phyloP scores from a whole-genome alignment of 2,888 invertebrate genomes.

The Eubasilissa splendida region DNA sequence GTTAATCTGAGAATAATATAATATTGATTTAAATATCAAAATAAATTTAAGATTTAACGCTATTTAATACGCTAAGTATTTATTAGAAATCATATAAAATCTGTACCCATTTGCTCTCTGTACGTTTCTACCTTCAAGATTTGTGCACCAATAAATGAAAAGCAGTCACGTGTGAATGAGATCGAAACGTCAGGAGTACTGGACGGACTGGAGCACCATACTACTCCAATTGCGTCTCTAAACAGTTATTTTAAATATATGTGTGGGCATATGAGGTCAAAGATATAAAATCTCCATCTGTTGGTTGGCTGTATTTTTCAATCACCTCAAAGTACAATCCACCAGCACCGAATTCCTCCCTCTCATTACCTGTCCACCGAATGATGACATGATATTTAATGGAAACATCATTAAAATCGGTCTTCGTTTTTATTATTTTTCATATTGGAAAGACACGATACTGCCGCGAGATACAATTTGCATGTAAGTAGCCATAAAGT shows the following conservation, averaged over 20 bases:
- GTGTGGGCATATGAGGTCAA: constrained; percentile 8
- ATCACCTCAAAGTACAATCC: constrained; percentile 4
- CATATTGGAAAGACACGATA: constrained; percentile 42
- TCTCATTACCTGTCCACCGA: constrained; percentile 35
- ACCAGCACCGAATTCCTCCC: constrained; percentile 5
- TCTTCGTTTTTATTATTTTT: constrained; percentile 39
- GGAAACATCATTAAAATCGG: constrained; percentile 51
- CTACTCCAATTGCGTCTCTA: neutral
- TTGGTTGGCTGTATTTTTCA: constrained; percentile 3
- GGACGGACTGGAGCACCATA: neutral
- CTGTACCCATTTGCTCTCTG: no score
- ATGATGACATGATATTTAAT: constrained; percentile 57
- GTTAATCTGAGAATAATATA: no score
- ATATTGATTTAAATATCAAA: no score
- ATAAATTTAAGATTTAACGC: no score
- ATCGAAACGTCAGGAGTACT: no score
- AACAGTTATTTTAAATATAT: neutral
- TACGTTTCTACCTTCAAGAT: no score
- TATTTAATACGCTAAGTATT: no score
- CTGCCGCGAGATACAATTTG: constrained; percentile 51
- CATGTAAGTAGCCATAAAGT: constrained; percentile 54
- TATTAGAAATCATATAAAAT: no score
- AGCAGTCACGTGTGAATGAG: no score
- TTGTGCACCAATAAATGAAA: no score
- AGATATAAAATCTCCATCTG: constrained; percentile 1